Percentiles rank a stretch among this genome's conserved stretches.
phyloP scores from a whole-genome alignment of 1,140 invertebrate genomes.

The Holotrichia oblita region DNA sequence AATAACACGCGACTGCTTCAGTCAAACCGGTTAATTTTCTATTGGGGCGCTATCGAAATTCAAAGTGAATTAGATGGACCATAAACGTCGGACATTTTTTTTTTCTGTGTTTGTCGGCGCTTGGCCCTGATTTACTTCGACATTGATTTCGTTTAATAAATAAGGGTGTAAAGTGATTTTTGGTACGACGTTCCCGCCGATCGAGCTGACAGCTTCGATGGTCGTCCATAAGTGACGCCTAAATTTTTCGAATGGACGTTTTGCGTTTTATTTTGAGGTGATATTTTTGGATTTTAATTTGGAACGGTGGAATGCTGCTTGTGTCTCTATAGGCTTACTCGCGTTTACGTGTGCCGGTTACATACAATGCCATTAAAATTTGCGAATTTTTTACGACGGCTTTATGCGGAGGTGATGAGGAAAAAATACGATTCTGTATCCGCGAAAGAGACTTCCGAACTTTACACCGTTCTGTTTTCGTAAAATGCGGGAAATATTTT shows the following conservation, averaged over 20 bases:
- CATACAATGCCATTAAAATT: slow-evolving; percentile 34
- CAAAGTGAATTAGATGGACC: slow-evolving; percentile 54
- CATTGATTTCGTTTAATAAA: slow-evolving; percentile 57
- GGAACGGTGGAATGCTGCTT: not conserved
- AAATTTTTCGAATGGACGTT: slow-evolving; percentile 32
- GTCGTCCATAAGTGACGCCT: slow-evolving; percentile 27
- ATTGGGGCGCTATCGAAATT: slow-evolving; percentile 40
- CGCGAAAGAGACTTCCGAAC: not conserved
- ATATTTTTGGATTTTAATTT: slow-evolving; percentile 36
- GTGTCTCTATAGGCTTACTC: not conserved
- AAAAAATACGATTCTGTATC: not conserved
- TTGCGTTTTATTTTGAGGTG: slow-evolving; percentile 12
- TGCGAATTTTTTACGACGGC: slow-evolving; percentile 12
- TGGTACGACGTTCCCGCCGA: slow-evolving; percentile 27
- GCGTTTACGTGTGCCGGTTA: not conserved
- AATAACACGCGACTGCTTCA: slow-evolving; percentile 8
- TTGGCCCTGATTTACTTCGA: slow-evolving; percentile 54
- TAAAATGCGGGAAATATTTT: too few species aligned
- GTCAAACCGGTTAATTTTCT: slow-evolving; percentile 30
- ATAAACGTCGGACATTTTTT: slow-evolving; percentile 54
- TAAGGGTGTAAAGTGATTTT: slow-evolving; percentile 55
- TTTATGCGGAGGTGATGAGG: not conserved
- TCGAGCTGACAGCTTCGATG: slow-evolving; percentile 42
- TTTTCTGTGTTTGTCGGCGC: slow-evolving; percentile 41
- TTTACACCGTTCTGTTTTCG: too few species aligned